A percentile compares a stretch with the other conserved stretches of the same genome.
phyloP scores from a whole-genome alignment of 2,888 invertebrate species.

The Dioctria linearis region DNA sequence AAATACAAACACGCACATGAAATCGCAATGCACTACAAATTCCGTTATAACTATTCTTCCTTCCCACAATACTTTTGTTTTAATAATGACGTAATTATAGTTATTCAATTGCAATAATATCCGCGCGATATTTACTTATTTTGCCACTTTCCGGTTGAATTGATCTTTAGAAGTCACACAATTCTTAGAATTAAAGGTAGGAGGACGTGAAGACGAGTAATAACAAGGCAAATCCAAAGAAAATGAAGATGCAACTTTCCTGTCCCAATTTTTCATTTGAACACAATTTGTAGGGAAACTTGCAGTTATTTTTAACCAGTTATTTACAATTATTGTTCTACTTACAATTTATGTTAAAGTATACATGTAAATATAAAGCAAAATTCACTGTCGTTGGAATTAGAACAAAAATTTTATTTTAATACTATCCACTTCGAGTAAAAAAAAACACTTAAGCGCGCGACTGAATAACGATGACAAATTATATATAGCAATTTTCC shows the following conservation, averaged over 20 bases:
- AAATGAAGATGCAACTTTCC: neutral
- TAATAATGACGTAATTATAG: no score
- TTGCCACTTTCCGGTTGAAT: neutral
- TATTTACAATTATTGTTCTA: neutral
- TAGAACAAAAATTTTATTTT: neutral
- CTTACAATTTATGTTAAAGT: no score
- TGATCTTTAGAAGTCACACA: neutral
- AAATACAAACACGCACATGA: neutral
- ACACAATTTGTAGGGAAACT: neutral
- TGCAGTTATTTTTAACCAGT: neutral
- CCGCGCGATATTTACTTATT: neutral
- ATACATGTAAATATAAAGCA: neutral
- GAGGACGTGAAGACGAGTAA: neutral
- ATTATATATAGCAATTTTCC: neutral
- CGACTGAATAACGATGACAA: neutral
- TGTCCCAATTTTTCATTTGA: neutral
- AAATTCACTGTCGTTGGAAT: neutral
- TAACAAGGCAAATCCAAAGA: neutral
- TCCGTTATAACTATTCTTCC: neutral
- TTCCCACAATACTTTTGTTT: neutral
- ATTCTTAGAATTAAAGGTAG: neutral
- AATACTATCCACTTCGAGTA: neutral
- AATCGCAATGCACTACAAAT: neutral
- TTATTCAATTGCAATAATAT: neutral
- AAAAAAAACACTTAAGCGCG: neutral